phyloP scores from a whole-genome alignment of 1,140 invertebrate genomes.

The Drosophila simulans region DNA sequence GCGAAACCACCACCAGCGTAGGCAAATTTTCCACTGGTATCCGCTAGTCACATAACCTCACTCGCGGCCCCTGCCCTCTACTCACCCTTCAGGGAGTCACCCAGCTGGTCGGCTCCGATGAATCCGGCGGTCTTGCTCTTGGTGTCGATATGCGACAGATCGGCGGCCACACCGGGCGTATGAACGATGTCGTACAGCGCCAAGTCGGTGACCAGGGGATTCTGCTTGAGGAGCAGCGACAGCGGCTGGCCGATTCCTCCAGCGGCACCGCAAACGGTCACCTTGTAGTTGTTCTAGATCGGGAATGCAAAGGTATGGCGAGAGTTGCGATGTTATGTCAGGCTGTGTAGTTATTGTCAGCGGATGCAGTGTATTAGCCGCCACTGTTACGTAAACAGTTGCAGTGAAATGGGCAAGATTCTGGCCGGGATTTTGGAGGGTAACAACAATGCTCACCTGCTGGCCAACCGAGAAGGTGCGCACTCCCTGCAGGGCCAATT shows the following conservation, averaged over 20 bases:
- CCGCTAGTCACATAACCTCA: conserved; percentile 60
- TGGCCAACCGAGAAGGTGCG: conserved; percentile 77
- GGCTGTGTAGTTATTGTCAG: background rate
- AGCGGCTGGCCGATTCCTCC: conserved; percentile 99
- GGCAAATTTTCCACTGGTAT: conserved; percentile 34
- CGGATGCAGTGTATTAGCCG: conserved; percentile 31
- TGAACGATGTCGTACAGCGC: conserved; percentile 98
- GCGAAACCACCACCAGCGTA: background rate
- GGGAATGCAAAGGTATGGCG: background rate
- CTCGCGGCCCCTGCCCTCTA: conserved; percentile 44
- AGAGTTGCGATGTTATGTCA: background rate
- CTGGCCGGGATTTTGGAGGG: background rate
- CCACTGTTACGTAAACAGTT: conserved; percentile 65
- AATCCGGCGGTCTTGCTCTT: conserved; percentile 92
- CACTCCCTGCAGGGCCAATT: conserved; percentile 80
- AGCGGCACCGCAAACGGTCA: conserved; percentile 97
- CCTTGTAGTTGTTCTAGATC: conserved; percentile 88
- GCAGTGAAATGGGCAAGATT: conserved; percentile 10
- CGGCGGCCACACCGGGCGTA: conserved; percentile 98
- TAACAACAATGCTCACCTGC: conserved; percentile 60
- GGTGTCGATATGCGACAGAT: conserved; percentile 98
- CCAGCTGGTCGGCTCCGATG: conserved; percentile 90
- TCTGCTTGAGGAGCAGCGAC: conserved; percentile 97
- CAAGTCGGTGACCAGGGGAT: conserved; percentile 92
- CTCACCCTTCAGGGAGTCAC: conserved; percentile 86